These are phyloP conservation scores for Nematolebias whitei DNA, from an alignment of 2,113 vertebrate genomes.

Conservation along the genomic window DNA sequence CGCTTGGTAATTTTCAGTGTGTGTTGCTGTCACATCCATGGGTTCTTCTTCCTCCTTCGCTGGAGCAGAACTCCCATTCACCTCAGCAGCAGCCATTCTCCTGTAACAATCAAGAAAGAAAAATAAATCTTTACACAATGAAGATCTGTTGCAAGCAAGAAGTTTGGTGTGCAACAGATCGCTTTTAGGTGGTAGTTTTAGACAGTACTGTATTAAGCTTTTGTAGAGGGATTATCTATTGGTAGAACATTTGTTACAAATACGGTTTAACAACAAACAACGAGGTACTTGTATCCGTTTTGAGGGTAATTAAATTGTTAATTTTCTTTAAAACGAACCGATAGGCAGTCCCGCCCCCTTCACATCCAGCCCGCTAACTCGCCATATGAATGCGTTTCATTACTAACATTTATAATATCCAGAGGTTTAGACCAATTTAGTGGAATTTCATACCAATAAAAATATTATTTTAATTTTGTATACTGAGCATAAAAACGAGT, in stretches of 20 bases:
- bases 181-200: too few relatives aligned
- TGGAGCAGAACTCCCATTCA: slow-evolving; percentile 95
- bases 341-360: slow-evolving; percentile 75
- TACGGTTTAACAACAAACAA: not conserved
- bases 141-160: too few relatives aligned
- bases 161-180: too few relatives aligned
- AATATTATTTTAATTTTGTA: too few relatives aligned
- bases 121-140: too few relatives aligned
- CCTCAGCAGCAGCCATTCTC: slow-evolving; percentile 98
- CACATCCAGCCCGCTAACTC: slow-evolving; percentile 58
- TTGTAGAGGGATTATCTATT: not conserved
- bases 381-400: slow-evolving; percentile 2
- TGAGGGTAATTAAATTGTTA: slow-evolving; percentile 14
- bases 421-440: accelerated
- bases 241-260: not conserved
- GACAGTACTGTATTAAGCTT: too few relatives aligned
- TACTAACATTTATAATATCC: not conserved
- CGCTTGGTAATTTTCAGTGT: slow-evolving; percentile 95
- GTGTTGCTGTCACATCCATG: slow-evolving; percentile 92
- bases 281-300: too few relatives aligned
- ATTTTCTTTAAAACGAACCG: slow-evolving; percentile 9
- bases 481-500: too few relatives aligned
- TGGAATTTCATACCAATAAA: accelerated
- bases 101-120: slow-evolving; percentile 18
- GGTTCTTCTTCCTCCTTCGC: slow-evolving; percentile 96